Base-by-base conservation (phyloP, 2,797 vertebrate genomes). In the Lophotriccus pileatus region DNA sequence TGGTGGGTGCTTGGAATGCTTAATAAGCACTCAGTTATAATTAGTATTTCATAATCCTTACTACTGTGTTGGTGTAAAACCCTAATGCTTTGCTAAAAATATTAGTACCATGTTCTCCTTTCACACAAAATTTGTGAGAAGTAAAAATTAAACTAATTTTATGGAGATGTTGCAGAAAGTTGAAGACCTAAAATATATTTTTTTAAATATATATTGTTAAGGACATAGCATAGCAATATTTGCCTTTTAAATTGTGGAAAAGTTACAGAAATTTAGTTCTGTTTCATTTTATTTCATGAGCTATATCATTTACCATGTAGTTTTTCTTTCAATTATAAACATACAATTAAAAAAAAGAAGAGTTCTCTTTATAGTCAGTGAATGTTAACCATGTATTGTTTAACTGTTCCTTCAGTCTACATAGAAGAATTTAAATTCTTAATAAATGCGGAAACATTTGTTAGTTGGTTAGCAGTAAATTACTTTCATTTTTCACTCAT, bases 21-120 rank as follows among this genome's bases (percentile, higher is more conserved):
- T 86, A 75, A 62, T 84, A 66, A 81, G 44, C 75, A 36, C 32
- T 90, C 37, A 75, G 12, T 64, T 75, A 44, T 64, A 93, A 85
- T 70, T 27, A 85, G 46, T 55, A 80, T 11, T 87, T 84, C 36
- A 59, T 73, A 82, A 74, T 79, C 25, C 24, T 86, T 52, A 30
- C 4, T 25, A 7, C 17, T 82, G 22, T 82, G 18, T 59, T 88
- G 47, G 4, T 84, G 53, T 59, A 91, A 85, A 68, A 56, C 18
- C 41, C 60, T 70, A 49, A 62, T 67, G 6, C 6, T 69, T 82
- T 85, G 7, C 6, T 89, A 55, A 85, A 87, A 85, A 69, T 72
- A 83, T 53, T 73, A 60, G 10, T 43, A 49, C 1, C 1, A 1
- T 47, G 4, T 62, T 63, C 9, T 75, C 6, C 17, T 30, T 49